Base-by-base conservation (phyloP, 1,140 invertebrate genomes). In the Penaeus japonicus region DNA sequence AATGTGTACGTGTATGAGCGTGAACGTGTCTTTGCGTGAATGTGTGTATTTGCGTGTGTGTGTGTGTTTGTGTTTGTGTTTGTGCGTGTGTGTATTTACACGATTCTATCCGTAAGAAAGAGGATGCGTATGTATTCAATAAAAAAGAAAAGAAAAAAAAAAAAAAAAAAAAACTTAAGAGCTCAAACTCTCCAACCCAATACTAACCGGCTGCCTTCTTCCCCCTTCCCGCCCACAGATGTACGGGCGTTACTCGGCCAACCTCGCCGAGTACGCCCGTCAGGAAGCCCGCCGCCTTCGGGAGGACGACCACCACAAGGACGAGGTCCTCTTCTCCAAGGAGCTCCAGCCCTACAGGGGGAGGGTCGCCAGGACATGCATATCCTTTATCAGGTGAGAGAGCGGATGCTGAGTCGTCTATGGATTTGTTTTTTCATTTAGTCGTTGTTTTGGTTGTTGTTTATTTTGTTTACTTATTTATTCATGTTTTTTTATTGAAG, bases 231-330 rank as follows among this genome's bases (percentile, higher is more conserved):
- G n/a, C 59, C 24, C 24, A 62, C 94, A 98, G 97, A 98, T 99
- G 96, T 99, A 98, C 96, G 98, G 98, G 93, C 96, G 97, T 92
- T 99, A 99, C 92, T 97, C 96, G 92, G 96, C 96, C 93, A 97
- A 98, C 93, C 94, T 99, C 91, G 97, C 97, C 92, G 96, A 97
- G 94, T 98, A 96, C 93, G 97, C 97, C 59, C 96, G 96, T 94
- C 95, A 96, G 93, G 97, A 98, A 94, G 97, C 97, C 59, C 94
- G 95, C 91, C 95, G 96, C 93, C 93, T 97, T 77, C 95, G 95
- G 89, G 93, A 97, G 89, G 96, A 96, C 91, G 93, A 94, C 90
- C 92, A 80, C 53, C 39, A 65, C 55, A 85, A 87, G 70, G 89
- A 91, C 86, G 83, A 91, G 62, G 81, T 88, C 0, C 79, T 91